Conservation (phyloP, 2,113 vertebrate genomes). For the Crypturellus undulatus region DNA sequence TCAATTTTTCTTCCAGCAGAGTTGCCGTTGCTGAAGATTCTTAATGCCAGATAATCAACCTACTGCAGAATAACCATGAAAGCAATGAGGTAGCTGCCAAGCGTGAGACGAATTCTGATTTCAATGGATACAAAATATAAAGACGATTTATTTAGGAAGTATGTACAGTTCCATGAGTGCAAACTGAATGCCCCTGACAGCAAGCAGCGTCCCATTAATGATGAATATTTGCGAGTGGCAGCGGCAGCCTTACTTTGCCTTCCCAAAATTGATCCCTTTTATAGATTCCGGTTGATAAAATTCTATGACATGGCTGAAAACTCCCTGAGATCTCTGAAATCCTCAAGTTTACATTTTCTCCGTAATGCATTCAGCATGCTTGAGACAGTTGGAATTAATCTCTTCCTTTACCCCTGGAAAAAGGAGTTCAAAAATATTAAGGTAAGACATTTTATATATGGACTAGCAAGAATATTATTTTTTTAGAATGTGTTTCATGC, state of each 20-base stretch:
- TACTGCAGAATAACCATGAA: slow-evolving; percentile 62
- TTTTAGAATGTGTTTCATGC: not conserved
- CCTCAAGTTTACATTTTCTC: slow-evolving; percentile 87
- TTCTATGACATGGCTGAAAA: slow-evolving; percentile 94
- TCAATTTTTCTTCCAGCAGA: slow-evolving; percentile 35
- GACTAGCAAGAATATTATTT: not conserved
- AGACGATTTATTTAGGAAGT: slow-evolving; percentile 96
- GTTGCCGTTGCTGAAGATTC: not conserved
- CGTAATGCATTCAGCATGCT: slow-evolving; percentile 89
- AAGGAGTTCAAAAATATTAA: slow-evolving; percentile 98
- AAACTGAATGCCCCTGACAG: slow-evolving; percentile 83
- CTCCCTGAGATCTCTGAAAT: slow-evolving; percentile 86
- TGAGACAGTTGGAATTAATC: slow-evolving; percentile 93
- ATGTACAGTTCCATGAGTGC: slow-evolving; percentile 91
- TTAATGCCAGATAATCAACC: not conserved
- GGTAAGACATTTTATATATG: slow-evolving; percentile 75
- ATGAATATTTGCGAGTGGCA: slow-evolving; percentile 89
- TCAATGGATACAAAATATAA: slow-evolving; percentile 97
- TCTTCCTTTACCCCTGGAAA: slow-evolving; percentile 98
- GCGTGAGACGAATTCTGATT: slow-evolving; percentile 62
- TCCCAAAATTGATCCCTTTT: slow-evolving; percentile 90
- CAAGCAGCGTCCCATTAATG: slow-evolving; percentile 78
- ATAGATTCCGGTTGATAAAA: slow-evolving; percentile 91
- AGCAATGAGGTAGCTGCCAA: slow-evolving; percentile 76
- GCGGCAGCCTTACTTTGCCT: slow-evolving; percentile 92